A percentile compares a stretch with the other conserved stretches of the same genome.
Conservation (phyloP, 2,888 invertebrate genomes). For the Lasioglossum villosulum region DNA sequence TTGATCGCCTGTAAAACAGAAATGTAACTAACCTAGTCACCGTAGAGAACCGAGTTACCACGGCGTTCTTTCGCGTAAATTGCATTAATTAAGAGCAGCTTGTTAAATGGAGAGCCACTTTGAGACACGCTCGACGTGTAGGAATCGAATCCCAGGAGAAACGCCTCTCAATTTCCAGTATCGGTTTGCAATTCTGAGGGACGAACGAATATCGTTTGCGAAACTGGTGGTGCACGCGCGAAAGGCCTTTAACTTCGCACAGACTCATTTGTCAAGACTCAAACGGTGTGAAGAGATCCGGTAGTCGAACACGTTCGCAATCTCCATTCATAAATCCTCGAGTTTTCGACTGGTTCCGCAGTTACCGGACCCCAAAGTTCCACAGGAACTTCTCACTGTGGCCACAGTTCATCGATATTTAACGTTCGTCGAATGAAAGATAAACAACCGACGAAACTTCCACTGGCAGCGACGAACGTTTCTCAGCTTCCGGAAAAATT, state of each 20-base stretch:
- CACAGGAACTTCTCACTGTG: not conserved
- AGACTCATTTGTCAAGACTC: not conserved
- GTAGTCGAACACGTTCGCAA: not conserved
- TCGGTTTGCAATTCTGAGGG: not conserved
- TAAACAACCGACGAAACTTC: not conserved
- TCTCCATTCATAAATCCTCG: not conserved
- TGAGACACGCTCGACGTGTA: not conserved
- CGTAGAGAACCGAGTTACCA: not conserved
- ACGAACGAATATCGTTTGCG: not conserved
- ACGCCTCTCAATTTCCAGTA: not conserved
- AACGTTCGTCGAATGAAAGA: constrained; percentile 7
- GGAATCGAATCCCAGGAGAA: not conserved
- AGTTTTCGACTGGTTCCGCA: not conserved
- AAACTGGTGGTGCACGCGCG: not conserved
- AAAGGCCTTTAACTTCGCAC: not conserved
- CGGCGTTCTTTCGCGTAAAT: not conserved
- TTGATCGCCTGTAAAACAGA: not conserved
- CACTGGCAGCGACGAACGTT: no score
- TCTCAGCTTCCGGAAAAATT: not conserved
- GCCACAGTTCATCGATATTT: constrained; percentile 3
- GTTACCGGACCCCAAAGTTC: not conserved
- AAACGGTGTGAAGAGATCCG: not conserved
- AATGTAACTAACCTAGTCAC: no score
- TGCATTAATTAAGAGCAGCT: not conserved
- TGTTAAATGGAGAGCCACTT: not conserved